Evolutionary conservation across 2,113 vertebrate species (phyloP).

Genomic region (Condylura cristata): DNA sequence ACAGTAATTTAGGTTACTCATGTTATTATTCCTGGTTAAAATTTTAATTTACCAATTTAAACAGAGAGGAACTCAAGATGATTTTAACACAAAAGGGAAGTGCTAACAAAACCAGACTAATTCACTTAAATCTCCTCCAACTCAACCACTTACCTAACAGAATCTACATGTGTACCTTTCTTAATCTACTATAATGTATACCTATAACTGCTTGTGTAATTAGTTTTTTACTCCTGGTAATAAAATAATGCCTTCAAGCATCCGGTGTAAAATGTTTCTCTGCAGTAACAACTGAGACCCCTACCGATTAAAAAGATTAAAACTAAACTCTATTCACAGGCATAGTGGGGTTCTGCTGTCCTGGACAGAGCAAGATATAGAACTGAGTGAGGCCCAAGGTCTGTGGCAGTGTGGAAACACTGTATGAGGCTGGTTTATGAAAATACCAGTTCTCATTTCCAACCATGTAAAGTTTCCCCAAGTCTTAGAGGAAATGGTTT

Average conservation of each 20-base stretch:
- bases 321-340: background rate
- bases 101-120: conserved; percentile 9
- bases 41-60: conserved; percentile 34
- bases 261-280: background rate
- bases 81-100: conserved; percentile 46
- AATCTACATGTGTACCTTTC: background rate
- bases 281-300: background rate
- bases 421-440: background rate
- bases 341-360: background rate
- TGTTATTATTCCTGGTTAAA: background rate
- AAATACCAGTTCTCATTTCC: background rate
- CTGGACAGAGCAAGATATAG: background rate
- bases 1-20: background rate
- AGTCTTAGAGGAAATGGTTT: background rate
- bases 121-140: conserved; percentile 11
- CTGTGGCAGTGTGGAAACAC: background rate
- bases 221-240: conserved; percentile 14
- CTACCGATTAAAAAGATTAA: background rate
- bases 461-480: background rate
- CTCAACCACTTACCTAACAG: conserved; percentile 15
- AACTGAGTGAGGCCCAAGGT: background rate
- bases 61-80: background rate
- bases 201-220: background rate
- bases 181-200: background rate
- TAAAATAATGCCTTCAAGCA: background rate